phyloP scores from a whole-genome alignment of 2,797 vertebrate genomes.

The Aselliscus stoliczkanus region DNA sequence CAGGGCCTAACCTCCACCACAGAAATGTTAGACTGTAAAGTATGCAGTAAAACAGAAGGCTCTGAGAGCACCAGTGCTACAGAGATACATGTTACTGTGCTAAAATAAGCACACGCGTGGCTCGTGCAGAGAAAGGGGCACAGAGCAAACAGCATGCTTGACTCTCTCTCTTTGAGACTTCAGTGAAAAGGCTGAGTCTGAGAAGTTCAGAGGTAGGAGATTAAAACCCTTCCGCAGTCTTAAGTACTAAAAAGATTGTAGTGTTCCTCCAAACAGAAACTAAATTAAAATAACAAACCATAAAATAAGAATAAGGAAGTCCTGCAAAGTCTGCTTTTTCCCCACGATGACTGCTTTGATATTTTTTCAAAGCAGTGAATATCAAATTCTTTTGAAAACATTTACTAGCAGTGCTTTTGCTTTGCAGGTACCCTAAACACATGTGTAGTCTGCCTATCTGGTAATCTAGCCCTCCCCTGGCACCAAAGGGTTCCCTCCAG shows the following conservation, averaged over 20 bases:
- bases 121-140: neutral
- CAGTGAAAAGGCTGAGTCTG: neutral
- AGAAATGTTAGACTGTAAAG: neutral
- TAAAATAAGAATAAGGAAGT: neutral
- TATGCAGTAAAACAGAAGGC: neutral
- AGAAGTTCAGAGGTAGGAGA: neutral
- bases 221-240: neutral
- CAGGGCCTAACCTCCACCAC: neutral
- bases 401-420: neutral
- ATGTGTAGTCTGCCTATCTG: neutral
- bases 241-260: neutral
- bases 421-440: neutral
- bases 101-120: neutral
- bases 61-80: neutral
- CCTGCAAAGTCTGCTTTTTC: neutral
- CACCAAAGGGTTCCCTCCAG: neutral
- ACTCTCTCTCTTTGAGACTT: neutral
- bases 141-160: neutral
- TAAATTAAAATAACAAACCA: neutral
- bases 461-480: neutral
- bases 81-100: neutral
- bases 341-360: neutral
- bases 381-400: constrained; percentile 23
- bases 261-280: neutral
- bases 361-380: neutral